These are phyloP conservation scores for Merops nubicus DNA, from an alignment of 2,113 vertebrate genomes.

Conservation along the genomic window DNA sequence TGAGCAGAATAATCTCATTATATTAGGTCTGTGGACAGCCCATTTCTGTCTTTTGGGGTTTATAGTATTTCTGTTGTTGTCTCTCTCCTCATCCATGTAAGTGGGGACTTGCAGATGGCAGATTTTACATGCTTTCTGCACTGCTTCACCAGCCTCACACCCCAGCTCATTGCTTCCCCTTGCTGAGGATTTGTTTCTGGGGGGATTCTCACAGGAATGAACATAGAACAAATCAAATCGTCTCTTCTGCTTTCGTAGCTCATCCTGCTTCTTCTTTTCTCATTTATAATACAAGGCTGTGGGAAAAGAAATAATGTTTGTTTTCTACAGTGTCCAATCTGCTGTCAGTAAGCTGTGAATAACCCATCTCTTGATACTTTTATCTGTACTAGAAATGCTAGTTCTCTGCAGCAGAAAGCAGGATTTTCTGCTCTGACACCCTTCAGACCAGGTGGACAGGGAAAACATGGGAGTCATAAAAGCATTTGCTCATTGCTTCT, in stretches of 20 bases:
- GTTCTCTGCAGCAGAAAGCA: background rate
- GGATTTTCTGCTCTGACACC: background rate
- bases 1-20: background rate
- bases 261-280: background rate
- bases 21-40: background rate
- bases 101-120: background rate
- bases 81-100: background rate
- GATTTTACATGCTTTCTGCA: background rate
- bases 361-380: background rate
- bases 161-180: background rate
- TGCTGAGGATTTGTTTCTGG: background rate
- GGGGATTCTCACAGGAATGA: background rate
- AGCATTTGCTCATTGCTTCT: background rate
- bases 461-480: background rate
- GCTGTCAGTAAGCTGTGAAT: background rate
- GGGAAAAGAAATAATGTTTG: background rate
- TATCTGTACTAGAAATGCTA: background rate
- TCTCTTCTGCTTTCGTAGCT: background rate
- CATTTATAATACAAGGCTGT: background rate
- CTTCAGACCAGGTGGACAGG: background rate
- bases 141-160: background rate
- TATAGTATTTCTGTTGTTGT: background rate
- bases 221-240: background rate
- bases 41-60: constrained; percentile 4
- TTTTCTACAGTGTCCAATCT: background rate